These are phyloP conservation scores for Pantherophis guttatus DNA, from an alignment of 2,113 vertebrate genomes.

Conservation along the genomic window DNA sequence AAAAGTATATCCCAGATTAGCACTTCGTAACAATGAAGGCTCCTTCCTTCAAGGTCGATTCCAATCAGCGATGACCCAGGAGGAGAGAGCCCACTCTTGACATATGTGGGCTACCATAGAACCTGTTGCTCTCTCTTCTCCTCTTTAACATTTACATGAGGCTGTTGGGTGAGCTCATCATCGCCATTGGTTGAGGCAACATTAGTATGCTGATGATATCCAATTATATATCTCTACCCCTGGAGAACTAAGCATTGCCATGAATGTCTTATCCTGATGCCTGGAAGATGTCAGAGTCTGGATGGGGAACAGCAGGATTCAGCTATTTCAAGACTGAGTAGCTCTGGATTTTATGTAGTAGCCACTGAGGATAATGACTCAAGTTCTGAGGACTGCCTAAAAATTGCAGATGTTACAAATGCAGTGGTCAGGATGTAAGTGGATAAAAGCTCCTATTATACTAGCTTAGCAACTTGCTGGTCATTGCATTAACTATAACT, in stretches of 20 bases:
- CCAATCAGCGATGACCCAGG: neutral
- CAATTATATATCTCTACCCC: neutral
- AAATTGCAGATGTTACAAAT: neutral
- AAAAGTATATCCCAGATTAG: neutral
- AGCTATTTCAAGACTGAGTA: neutral
- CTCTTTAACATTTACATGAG: neutral
- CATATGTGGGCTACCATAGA: neutral
- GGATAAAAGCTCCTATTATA: neutral
- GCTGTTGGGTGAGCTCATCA: neutral
- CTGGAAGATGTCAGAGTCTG: neutral
- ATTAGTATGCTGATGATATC: neutral
- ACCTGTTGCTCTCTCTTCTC: neutral
- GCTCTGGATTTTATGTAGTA: neutral
- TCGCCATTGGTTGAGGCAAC: neutral
- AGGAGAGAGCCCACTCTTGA: neutral
- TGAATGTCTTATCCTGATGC: neutral
- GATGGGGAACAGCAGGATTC: neutral
- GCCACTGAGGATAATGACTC: neutral
- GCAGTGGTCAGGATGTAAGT: neutral
- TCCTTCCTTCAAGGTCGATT: neutral
- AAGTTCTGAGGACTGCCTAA: neutral
- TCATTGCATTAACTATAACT: neutral
- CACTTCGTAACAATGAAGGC: neutral
- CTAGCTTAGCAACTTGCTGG: neutral
- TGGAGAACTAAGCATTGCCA: neutral